These are phyloP conservation scores for Mimumesa dahlbomi DNA, from an alignment of 2,888 invertebrate species.

Conservation along the genomic window DNA sequence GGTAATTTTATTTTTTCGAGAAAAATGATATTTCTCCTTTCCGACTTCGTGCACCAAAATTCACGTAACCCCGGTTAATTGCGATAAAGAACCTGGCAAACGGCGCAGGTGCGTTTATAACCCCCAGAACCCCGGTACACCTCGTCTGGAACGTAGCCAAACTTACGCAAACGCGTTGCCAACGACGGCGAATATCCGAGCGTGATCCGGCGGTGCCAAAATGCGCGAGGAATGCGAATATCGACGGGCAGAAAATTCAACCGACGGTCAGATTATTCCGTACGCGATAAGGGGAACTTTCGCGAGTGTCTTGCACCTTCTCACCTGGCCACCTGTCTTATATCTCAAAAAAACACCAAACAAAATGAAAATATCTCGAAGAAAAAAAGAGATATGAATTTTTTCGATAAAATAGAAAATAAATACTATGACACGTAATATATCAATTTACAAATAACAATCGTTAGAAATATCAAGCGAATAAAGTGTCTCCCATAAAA, in stretches of 20 bases:
- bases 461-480: no score
- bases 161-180: constrained; percentile 57
- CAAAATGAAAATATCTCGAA: no score
- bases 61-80: not conserved
- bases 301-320: no score
- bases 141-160: constrained; percentile 41
- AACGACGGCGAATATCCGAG: constrained; percentile 31
- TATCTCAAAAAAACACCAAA: no score
- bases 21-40: not conserved
- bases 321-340: no score
- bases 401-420: no score
- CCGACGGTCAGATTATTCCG: constrained; percentile 10
- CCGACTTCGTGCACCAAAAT: not conserved
- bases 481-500: no score
- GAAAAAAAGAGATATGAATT: no score
- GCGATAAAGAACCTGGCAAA: constrained; percentile 45
- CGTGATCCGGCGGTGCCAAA: constrained; percentile 46
- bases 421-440: no score
- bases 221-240: constrained; percentile 46
- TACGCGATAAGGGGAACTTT: not conserved
- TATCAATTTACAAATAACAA: no score
- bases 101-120: constrained; percentile 47
- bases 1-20: no score
- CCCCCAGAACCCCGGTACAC: constrained; percentile 18
- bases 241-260: constrained; percentile 5